phyloP scores from a whole-genome alignment of 2,888 invertebrate genomes.

The Caenorhabditis imperialis region DNA sequence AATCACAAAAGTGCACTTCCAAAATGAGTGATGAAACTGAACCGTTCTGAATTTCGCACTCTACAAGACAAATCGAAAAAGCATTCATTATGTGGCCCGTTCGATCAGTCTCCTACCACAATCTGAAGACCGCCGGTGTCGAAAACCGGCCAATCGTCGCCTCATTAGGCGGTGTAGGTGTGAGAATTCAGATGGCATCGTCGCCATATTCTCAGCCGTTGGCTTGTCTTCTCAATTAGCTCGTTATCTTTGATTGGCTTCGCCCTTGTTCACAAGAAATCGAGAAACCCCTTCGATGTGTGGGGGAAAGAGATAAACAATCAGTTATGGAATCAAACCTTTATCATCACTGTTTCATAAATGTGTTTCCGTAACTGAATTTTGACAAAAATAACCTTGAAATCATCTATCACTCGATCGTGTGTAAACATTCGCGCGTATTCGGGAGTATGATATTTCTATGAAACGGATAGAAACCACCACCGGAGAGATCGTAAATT shows the following conservation, averaged over 20 bases:
- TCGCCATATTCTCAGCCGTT: background rate
- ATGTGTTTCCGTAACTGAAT: slow-evolving; percentile 6
- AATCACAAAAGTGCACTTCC: too few relatives aligned
- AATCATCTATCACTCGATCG: slow-evolving; percentile 29
- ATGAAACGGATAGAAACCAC: background rate
- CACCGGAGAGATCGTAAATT: slow-evolving; percentile 37
- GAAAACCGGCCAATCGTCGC: slow-evolving; percentile 20
- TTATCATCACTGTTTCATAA: slow-evolving; percentile 4
- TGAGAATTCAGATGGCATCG: slow-evolving; percentile 34
- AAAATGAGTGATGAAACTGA: too few relatives aligned
- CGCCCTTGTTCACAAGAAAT: background rate
- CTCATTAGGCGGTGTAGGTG: slow-evolving; percentile 24
- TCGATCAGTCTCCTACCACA: slow-evolving; percentile 5
- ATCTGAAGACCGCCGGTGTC: slow-evolving; percentile 35
- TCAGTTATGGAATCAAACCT: slow-evolving; percentile 1
- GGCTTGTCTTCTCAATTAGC: slow-evolving; percentile 30
- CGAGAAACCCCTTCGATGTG: background rate
- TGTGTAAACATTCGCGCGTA: slow-evolving; percentile 42
- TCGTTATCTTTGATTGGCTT: slow-evolving; percentile 31
- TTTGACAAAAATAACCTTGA: slow-evolving; percentile 43
- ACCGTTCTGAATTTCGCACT: too few relatives aligned
- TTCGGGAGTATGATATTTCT: slow-evolving; percentile 16
- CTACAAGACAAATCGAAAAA: slow-evolving; percentile 37
- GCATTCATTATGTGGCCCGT: slow-evolving; percentile 9
- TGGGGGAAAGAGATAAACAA: slow-evolving; percentile 12